A percentile compares a stretch with the other conserved stretches of the same genome.
These are phyloP conservation scores for Heliconius eleuchia DNA, from an alignment of 1,140 invertebrate species.

Conservation along the genomic window DNA sequence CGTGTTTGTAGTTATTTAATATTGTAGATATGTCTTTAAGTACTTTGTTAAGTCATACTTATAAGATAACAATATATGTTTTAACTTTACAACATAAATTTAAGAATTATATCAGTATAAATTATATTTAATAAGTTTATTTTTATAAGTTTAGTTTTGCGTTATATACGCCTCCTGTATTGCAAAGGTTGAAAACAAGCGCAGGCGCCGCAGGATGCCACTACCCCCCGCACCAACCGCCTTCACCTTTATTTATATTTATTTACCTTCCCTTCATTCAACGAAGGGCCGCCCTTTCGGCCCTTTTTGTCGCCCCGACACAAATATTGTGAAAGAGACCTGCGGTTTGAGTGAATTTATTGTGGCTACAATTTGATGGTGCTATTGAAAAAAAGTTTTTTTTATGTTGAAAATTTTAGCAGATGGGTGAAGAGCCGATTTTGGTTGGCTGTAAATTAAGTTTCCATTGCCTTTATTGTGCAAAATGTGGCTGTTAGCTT, in stretches of 20 bases:
- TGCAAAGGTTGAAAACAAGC: conserved; percentile 35
- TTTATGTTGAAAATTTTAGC: conserved; percentile 30
- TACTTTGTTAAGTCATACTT: background rate
- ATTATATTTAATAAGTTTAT: background rate
- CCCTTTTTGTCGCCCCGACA: conserved; percentile 78
- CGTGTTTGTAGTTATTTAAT: conserved; percentile 1
- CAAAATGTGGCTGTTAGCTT: background rate
- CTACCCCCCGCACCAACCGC: conserved; percentile 50
- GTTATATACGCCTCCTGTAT: conserved; percentile 1
- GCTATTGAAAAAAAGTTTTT: conserved; percentile 47
- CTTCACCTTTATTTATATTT: conserved; percentile 80
- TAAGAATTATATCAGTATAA: background rate
- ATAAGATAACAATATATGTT: background rate
- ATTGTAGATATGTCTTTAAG: conserved; percentile 3
- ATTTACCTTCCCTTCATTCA: conserved; percentile 81
- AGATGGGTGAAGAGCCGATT: conserved; percentile 29
- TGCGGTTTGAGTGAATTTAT: conserved; percentile 79
- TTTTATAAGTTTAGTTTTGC: background rate
- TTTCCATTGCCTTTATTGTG: conserved; percentile 6
- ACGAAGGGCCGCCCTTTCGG: conserved; percentile 78
- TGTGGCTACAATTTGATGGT: conserved; percentile 70
- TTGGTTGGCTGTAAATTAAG: conserved; percentile 5
- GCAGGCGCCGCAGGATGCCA: conserved; percentile 70
- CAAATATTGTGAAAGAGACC: conserved; percentile 79
- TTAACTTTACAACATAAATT: background rate